phyloP scores from a whole-genome alignment of 2,888 invertebrate genomes.

The Folsomia candida region DNA sequence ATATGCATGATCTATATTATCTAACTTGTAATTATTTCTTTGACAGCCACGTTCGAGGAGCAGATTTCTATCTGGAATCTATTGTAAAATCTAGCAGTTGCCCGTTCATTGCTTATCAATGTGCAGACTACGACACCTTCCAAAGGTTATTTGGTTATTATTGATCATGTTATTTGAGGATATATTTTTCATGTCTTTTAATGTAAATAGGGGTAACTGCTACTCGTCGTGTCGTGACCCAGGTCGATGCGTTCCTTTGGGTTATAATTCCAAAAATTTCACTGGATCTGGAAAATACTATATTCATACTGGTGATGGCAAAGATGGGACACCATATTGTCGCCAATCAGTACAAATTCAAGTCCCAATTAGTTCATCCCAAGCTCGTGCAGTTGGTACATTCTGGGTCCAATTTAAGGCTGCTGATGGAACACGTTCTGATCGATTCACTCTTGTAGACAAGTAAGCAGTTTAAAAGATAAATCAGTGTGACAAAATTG shows the following conservation, averaged over 20 bases:
- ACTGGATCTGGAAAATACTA: slow-evolving; percentile 37
- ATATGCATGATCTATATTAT: too few species aligned
- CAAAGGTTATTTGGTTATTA: slow-evolving; percentile 44
- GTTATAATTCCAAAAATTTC: slow-evolving; percentile 30
- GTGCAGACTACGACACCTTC: slow-evolving; percentile 53
- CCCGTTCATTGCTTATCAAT: slow-evolving; percentile 54
- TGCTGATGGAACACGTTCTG: slow-evolving; percentile 33
- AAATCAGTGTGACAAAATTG: background rate
- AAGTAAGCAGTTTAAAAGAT: slow-evolving; percentile 11
- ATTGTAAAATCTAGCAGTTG: slow-evolving; percentile 51
- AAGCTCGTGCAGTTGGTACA: slow-evolving; percentile 37
- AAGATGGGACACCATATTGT: slow-evolving; percentile 36
- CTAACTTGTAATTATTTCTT: too few species aligned
- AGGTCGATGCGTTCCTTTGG: slow-evolving; percentile 41
- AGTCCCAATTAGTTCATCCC: slow-evolving; percentile 27
- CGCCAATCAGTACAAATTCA: slow-evolving; percentile 42
- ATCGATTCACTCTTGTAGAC: slow-evolving; percentile 30
- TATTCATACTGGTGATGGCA: slow-evolving; percentile 42
- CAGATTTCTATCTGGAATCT: slow-evolving; percentile 48
- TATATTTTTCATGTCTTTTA: too few species aligned
- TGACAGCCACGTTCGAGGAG: slow-evolving; percentile 49
- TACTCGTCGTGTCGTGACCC: slow-evolving; percentile 32
- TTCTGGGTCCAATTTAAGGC: slow-evolving; percentile 33
- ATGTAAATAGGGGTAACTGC: slow-evolving; percentile 42
- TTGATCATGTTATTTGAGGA: background rate